A percentile compares a stretch with the other conserved stretches of the same genome.
These are phyloP conservation scores for Magallana angulata DNA, from an alignment of 1,140 invertebrate species.

Conservation along the genomic window DNA sequence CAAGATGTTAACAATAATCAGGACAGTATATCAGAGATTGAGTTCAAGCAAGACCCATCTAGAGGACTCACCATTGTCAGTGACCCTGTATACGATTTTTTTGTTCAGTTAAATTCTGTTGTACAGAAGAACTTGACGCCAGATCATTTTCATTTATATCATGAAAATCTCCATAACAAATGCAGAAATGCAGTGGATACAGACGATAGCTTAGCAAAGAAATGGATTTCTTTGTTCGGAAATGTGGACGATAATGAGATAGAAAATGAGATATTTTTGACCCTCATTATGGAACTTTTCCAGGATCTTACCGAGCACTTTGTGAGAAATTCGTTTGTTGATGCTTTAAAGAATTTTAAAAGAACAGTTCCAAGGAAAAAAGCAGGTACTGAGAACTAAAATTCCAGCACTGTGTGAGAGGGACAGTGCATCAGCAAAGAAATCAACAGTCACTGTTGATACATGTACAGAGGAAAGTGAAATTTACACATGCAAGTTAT, in stretches of 20 bases:
- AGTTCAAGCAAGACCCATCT: conserved; percentile 20
- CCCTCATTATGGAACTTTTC: conserved; percentile 44
- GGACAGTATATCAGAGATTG: conserved; percentile 35
- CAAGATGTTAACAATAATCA: background rate
- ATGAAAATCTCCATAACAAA: background rate
- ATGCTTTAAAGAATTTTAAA: conserved; percentile 45
- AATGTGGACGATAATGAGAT: conserved; percentile 38
- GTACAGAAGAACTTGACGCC: background rate
- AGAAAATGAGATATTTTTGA: conserved; percentile 50
- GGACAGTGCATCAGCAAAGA: conserved; percentile 1
- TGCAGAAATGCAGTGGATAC: background rate
- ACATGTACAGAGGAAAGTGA: background rate
- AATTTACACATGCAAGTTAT: background rate
- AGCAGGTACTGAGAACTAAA: conserved; percentile 53
- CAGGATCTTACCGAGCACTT: conserved; percentile 50
- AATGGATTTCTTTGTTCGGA: conserved; percentile 51
- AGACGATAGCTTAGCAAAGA: background rate
- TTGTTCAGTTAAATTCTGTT: background rate
- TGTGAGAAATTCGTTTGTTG: conserved; percentile 36
- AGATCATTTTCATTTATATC: conserved; percentile 2
- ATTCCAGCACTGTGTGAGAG: conserved; percentile 50
- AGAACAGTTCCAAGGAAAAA: conserved; percentile 49
- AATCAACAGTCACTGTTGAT: background rate
- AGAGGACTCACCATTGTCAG: conserved; percentile 16
- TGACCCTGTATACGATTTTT: conserved; percentile 41